Conservation (phyloP, 2,797 vertebrate genomes). For the Anomalospiza imberbis region DNA sequence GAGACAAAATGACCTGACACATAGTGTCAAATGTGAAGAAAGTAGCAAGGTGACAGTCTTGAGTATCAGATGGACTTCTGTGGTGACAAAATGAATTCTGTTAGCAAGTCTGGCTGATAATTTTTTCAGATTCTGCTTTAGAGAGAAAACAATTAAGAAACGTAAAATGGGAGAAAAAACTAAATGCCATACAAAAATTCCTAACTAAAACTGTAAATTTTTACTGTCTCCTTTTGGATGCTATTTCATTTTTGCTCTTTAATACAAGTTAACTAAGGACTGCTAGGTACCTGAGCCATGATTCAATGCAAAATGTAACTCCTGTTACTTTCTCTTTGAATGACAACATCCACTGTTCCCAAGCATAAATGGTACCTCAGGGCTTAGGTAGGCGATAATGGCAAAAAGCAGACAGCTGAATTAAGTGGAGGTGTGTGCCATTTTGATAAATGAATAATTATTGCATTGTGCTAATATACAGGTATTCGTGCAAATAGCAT, state of each 20-base stretch:
- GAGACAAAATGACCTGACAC: not conserved
- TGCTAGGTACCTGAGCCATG: not conserved
- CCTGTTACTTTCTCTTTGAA: not conserved
- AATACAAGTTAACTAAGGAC: not conserved
- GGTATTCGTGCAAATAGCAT: not conserved
- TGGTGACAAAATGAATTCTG: not conserved
- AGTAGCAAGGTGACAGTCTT: not conserved
- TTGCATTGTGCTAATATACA: not conserved
- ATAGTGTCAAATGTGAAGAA: not conserved
- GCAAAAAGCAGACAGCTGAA: not conserved
- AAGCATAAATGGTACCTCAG: not conserved
- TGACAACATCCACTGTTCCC: not conserved
- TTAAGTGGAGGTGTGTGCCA: not conserved
- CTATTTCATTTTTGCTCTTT: not conserved
- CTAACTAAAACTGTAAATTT: not conserved
- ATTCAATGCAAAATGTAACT: not conserved
- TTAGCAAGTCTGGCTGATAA: not conserved
- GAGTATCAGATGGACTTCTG: not conserved
- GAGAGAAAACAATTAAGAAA: not conserved
- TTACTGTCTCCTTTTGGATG: not conserved
- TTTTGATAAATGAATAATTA: slow-evolving; percentile 1
- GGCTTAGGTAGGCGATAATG: not conserved
- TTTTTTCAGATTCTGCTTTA: not conserved
- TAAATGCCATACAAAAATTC: not conserved
- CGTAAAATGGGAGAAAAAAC: not conserved